phyloP scores from a whole-genome alignment of 1,140 invertebrate species.

The Choristoneura fumiferana region DNA sequence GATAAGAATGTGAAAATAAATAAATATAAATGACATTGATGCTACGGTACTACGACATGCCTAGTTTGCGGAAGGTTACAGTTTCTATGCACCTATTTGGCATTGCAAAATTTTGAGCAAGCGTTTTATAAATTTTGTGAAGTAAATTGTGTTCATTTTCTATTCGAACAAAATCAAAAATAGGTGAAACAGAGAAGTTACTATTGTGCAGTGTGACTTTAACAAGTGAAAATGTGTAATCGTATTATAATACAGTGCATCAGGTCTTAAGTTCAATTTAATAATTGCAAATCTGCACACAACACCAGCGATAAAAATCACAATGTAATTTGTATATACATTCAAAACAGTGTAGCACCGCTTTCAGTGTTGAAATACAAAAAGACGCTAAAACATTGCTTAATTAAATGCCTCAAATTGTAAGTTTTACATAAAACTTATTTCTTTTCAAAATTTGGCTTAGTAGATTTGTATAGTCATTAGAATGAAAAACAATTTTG shows the following conservation, averaged over 20 bases:
- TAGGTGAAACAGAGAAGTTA: background rate
- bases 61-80: background rate
- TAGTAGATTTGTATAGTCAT: slow-evolving; percentile 28
- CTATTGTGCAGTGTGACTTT: slow-evolving; percentile 18
- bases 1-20: background rate
- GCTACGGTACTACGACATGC: background rate
- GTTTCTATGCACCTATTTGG: background rate
- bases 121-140: slow-evolving; percentile 13
- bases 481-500: slow-evolving; percentile 24
- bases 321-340: slow-evolving; percentile 70
- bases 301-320: slow-evolving; percentile 66
- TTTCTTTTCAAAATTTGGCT: slow-evolving; percentile 14
- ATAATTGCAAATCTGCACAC: slow-evolving; percentile 63
- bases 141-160: slow-evolving; percentile 7
- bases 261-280: slow-evolving; percentile 66
- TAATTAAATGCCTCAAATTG: slow-evolving; percentile 54
- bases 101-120: slow-evolving; percentile 24
- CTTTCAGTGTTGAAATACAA: slow-evolving; percentile 51
- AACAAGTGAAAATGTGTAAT: slow-evolving; percentile 32
- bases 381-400: slow-evolving; percentile 45
- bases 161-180: no score
- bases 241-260: slow-evolving; percentile 45
- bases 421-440: slow-evolving; percentile 36
- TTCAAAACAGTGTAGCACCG: slow-evolving; percentile 51
- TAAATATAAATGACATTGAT: background rate